phyloP scores from a whole-genome alignment of 1,140 invertebrate species.

The Lepidurus couesii region DNA sequence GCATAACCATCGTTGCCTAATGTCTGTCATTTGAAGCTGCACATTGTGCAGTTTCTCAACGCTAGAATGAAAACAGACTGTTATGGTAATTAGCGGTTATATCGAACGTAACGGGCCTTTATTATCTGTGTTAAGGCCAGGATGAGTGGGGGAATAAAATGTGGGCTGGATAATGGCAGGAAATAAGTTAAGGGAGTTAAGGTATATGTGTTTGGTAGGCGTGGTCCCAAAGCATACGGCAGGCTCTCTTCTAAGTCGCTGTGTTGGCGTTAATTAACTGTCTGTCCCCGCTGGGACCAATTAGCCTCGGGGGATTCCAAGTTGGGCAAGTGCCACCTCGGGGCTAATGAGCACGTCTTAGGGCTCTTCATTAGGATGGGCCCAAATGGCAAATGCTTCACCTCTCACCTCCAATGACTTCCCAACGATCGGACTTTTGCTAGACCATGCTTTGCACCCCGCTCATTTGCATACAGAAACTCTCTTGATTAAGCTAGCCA shows the following conservation, averaged over 20 bases:
- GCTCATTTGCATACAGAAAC: not conserved
- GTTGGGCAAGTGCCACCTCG: slow-evolving; percentile 20
- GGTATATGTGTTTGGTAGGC: not conserved
- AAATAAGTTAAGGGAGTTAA: not conserved
- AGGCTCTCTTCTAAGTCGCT: not conserved
- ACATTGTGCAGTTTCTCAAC: no score
- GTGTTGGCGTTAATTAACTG: slow-evolving; percentile 19
- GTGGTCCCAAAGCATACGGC: not conserved
- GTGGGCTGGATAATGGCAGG: not conserved
- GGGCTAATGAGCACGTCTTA: slow-evolving; percentile 21
- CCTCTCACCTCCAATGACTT: slow-evolving; percentile 21
- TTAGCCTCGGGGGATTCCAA: not conserved
- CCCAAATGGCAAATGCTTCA: slow-evolving; percentile 14
- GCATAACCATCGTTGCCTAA: no score
- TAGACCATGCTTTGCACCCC: not conserved
- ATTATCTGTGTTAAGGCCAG: not conserved
- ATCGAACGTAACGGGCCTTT: not conserved
- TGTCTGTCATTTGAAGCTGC: no score
- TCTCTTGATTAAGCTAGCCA: slow-evolving; percentile 1
- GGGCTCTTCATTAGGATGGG: slow-evolving; percentile 17
- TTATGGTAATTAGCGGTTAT: not conserved
- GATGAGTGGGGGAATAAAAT: not conserved
- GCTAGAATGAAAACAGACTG: not conserved
- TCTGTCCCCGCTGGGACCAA: not conserved
- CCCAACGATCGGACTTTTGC: slow-evolving; percentile 18